Evolutionary conservation across 2,113 vertebrate genomes (phyloP).

Genomic region (Piprites chloris): DNA sequence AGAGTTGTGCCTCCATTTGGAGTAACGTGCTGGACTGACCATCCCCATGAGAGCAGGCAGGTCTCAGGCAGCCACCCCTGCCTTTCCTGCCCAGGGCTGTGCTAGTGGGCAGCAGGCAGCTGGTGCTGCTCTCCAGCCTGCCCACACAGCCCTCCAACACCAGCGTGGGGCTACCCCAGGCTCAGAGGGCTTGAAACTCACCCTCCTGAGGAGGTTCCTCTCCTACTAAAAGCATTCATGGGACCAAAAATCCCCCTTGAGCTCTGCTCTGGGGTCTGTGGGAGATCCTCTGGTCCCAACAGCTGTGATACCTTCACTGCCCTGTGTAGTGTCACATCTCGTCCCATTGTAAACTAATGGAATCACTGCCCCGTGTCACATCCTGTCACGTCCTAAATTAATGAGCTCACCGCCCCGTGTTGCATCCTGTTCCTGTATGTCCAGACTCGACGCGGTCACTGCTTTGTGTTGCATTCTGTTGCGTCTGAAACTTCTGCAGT

Average conservation of each 20-base stretch:
- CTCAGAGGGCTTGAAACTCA: not conserved
- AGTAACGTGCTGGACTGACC: not conserved
- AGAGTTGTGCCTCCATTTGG: not conserved
- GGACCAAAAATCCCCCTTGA: not conserved
- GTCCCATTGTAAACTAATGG: slow-evolving; percentile 61
- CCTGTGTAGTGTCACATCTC: slow-evolving; percentile 74
- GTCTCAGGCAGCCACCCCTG: not conserved
- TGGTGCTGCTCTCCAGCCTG: not conserved
- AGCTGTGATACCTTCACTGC: slow-evolving; percentile 66
- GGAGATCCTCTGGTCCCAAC: not conserved
- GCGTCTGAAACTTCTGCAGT: slow-evolving; percentile 64
- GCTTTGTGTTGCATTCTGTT: slow-evolving; percentile 77
- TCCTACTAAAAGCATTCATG: not conserved
- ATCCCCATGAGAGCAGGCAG: not conserved
- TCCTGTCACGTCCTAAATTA: slow-evolving; percentile 68
- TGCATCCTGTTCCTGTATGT: slow-evolving; percentile 78
- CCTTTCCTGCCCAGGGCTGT: not conserved
- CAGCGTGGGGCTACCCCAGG: not conserved
- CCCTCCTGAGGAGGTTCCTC: not conserved
- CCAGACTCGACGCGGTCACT: slow-evolving; percentile 67
- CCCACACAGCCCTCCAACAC: not conserved
- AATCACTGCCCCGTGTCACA: slow-evolving; percentile 61
- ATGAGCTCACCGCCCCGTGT: slow-evolving; percentile 69
- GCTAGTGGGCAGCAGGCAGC: not conserved
- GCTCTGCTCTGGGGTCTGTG: not conserved